These are phyloP conservation scores for Tachycineta bicolor DNA, from an alignment of 2,113 vertebrate species.

Conservation along the genomic window DNA sequence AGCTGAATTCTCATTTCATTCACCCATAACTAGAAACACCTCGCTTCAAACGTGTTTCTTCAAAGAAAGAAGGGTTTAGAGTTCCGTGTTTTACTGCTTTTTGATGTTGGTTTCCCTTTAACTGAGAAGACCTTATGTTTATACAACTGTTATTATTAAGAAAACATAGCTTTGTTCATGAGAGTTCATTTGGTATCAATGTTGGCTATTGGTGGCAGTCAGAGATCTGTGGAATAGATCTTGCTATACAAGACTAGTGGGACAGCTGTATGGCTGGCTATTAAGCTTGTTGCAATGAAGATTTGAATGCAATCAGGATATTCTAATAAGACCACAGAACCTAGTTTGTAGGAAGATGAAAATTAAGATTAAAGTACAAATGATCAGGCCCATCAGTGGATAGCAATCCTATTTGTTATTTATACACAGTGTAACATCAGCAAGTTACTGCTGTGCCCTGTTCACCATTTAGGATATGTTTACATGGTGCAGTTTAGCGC, in stretches of 20 bases:
- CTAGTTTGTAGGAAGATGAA: neutral
- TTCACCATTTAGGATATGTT: neutral
- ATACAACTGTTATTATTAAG: conserved; percentile 91
- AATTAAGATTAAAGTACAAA: neutral
- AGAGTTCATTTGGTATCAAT: conserved; percentile 73
- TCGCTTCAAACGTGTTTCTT: conserved; percentile 86
- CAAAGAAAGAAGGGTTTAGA: conserved; percentile 83
- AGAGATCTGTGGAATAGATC: conserved; percentile 56
- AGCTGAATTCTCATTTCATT: conserved; percentile 86
- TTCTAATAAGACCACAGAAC: neutral
- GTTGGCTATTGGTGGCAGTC: conserved; percentile 68
- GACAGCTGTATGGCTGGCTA: conserved; percentile 34
- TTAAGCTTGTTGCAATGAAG: neutral
- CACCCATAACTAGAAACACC: conserved; percentile 89
- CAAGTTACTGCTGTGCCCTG: neutral
- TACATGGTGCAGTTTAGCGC: neutral
- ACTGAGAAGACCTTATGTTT: conserved; percentile 86
- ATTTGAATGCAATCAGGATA: neutral
- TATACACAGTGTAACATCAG: neutral
- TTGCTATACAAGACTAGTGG: neutral
- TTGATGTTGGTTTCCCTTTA: conserved; percentile 90
- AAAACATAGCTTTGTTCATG: conserved; percentile 79
- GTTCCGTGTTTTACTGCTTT: conserved; percentile 88
- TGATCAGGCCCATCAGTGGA: neutral
- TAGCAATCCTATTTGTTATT: neutral